Evolutionary conservation across 2,888 invertebrate species (phyloP).

Genomic region (Lithophane socia): DNA sequence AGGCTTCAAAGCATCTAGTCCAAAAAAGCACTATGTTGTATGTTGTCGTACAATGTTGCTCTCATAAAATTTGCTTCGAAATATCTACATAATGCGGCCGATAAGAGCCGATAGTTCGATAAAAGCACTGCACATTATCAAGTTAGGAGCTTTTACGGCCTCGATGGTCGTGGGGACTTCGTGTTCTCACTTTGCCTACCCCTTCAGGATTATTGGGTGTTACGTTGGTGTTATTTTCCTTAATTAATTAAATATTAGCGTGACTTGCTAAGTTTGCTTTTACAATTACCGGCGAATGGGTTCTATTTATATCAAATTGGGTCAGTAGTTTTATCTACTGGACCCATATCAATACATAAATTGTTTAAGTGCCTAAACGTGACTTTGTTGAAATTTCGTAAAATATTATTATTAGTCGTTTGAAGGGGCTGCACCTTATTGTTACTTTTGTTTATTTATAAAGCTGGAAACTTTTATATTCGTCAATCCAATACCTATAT

Average conservation of each 20-base stretch:
- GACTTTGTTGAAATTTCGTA: conserved; percentile 47
- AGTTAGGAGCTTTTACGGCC: conserved; percentile 32
- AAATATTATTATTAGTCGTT: conserved; percentile 40
- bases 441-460: conserved; percentile 21
- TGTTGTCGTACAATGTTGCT: background rate
- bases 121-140: conserved; percentile 45
- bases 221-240: conserved; percentile 10
- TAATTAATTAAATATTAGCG: conserved; percentile 59
- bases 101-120: conserved; percentile 36
- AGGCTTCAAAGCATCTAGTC: background rate
- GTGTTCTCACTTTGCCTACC: background rate
- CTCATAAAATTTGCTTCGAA: background rate
- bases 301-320: conserved; percentile 40
- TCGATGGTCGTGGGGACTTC: conserved; percentile 1
- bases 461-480: conserved; percentile 2
- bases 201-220: conserved; percentile 8
- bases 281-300: conserved; percentile 26
- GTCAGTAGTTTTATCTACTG: conserved; percentile 49
- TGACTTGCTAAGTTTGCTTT: conserved; percentile 59
- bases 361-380: conserved; percentile 44
- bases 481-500: too few relatives aligned
- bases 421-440: conserved; percentile 15
- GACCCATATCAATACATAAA: conserved; percentile 38
- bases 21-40: background rate
- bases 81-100: conserved; percentile 8